Evolutionary conservation across 2,888 invertebrate species (phyloP), one percentile per base, ranked within the genome.

Genomic region (Diarsia dahlii): DNA sequence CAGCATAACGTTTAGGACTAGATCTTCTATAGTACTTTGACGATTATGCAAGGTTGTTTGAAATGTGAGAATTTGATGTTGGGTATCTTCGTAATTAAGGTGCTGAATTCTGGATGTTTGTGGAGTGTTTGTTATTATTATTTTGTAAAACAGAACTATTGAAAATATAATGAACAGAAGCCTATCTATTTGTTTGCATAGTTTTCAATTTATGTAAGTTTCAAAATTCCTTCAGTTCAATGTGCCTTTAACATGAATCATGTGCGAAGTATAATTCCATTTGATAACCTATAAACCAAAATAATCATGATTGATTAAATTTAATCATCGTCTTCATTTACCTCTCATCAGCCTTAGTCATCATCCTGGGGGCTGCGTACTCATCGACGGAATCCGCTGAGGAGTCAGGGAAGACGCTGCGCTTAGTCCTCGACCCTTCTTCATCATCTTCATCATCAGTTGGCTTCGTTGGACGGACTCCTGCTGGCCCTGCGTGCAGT

Each of bases 321-420:
- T 10, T 56, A 13, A 28, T 15, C 56, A 8, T 8, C n/a, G n/a
- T 28, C 28, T 28, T 28, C 28, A 58, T 58, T 89, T 88, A 95
- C 95, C 95, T 94, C 46, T 94, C 94, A 4, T 95, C 95, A 73
- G 86, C 39, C 78, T 95, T 95, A 20, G 91, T 82, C 63, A 93
- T 80, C 23, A 89, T 74, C 68, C 90, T 91, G 5, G 95, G 94
- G 0, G 93, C 91, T 2, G 91, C 89, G 71, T 91, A 91, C 15
- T 91, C 90, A n/a, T 93, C 93, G 18, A 93, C 88, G 6, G 90
- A 83, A 8, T 93, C 93, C 4, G 89, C 76, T 10, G 84, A 79
- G 1, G 93, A 84, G 71, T 94, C 95, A 0, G 94, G 88, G 80
- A 94, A 91, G n/a, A 95, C 92, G 84, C 95, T 95, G 70, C 96